These are phyloP conservation scores for Enchytraeus crypticus DNA, from an alignment of 2,888 invertebrate species.

Conservation along the genomic window DNA sequence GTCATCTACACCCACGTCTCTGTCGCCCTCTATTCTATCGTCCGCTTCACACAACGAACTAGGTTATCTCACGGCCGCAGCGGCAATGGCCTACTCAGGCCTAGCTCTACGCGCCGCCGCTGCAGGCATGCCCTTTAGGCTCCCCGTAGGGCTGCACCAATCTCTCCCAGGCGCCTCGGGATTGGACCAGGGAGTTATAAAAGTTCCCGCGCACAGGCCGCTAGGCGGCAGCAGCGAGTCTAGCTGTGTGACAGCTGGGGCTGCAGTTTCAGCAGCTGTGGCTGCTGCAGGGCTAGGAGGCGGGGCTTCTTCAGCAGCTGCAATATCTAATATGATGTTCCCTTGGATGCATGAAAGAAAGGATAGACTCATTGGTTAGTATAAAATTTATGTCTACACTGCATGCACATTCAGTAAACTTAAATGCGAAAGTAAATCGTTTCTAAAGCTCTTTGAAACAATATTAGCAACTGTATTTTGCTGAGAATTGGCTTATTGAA, in stretches of 20 bases:
- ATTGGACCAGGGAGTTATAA: constrained; percentile 20
- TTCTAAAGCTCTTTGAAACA: not conserved
- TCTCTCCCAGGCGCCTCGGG: not conserved
- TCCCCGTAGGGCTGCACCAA: not conserved
- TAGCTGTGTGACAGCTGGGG: too few relatives aligned
- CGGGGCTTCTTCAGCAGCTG: not conserved
- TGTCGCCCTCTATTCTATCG: not conserved
- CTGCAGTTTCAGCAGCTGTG: too few relatives aligned
- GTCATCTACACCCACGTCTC: not conserved
- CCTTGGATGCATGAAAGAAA: constrained; percentile 42
- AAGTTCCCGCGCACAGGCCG: constrained; percentile 22
- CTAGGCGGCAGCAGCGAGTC: not conserved
- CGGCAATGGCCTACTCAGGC: not conserved
- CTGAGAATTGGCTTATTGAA: not conserved
- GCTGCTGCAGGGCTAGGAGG: not conserved
- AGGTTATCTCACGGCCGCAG: not conserved
- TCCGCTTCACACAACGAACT: too few relatives aligned
- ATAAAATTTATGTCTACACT: too few relatives aligned
- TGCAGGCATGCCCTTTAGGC: not conserved
- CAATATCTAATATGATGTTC: constrained; percentile 26
- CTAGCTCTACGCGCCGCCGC: not conserved
- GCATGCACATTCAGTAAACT: too few relatives aligned
- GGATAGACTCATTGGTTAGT: constrained; percentile 41
- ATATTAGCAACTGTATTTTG: not conserved
- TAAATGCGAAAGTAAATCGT: not conserved